Evolutionary conservation across 2,797 vertebrate species (phyloP).

Genomic region (Mus caroli): DNA sequence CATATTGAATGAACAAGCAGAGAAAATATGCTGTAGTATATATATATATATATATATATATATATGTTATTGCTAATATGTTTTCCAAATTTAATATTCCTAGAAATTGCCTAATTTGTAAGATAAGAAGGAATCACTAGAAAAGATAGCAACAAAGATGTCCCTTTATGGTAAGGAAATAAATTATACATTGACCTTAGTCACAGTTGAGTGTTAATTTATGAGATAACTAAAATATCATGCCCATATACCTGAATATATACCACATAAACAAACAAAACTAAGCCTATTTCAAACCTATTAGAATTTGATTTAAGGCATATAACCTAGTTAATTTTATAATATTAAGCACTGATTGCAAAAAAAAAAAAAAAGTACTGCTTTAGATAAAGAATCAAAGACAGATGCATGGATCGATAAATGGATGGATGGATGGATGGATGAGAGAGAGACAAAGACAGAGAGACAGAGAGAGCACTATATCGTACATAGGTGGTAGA

Average conservation of each 20-base stretch:
- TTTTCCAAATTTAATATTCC: no score
- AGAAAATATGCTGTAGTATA: neutral
- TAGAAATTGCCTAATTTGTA: neutral
- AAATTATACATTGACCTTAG: neutral
- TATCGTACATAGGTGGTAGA: neutral
- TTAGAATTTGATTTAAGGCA: neutral
- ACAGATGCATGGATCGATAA: neutral
- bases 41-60: no score
- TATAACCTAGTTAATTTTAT: neutral
- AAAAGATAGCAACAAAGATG: neutral
- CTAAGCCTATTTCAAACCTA: neutral
- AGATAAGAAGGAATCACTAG: neutral
- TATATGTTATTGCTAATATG: no score
- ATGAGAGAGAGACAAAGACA: neutral
- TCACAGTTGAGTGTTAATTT: neutral
- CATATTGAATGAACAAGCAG: neutral
- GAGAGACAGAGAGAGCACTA: neutral
- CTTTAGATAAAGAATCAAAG: neutral
- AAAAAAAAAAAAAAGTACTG: neutral
- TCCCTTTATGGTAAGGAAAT: neutral
- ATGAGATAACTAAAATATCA: neutral
- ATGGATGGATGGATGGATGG: neutral
- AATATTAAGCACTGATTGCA: neutral
- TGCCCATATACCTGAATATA: neutral
- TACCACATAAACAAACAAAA: neutral